A percentile compares a stretch with the other conserved stretches of the same genome.
Conservation (phyloP, 2,113 vertebrate genomes). For the Turnix velox region DNA sequence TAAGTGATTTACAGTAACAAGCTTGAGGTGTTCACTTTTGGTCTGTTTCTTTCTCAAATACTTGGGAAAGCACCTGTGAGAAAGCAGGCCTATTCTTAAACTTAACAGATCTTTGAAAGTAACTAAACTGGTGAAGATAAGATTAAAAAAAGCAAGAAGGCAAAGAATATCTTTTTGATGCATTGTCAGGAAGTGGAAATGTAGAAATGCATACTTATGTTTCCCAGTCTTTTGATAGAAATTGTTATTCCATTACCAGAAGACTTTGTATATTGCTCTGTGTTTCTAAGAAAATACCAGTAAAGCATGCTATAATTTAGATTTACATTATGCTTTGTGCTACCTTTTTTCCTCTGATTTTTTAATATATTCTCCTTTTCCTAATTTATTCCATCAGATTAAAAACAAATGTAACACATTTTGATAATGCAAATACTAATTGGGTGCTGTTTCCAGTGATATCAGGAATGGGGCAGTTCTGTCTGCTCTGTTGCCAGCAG, state of each 20-base stretch:
- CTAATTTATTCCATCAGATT: neutral
- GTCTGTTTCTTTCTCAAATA: neutral
- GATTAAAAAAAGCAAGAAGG: neutral
- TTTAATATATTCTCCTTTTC: neutral
- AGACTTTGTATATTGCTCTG: neutral
- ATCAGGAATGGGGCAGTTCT: neutral
- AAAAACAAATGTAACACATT: neutral
- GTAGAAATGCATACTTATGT: neutral
- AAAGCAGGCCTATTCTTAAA: neutral
- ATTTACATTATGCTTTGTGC: neutral
- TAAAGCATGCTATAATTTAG: neutral
- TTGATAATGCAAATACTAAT: neutral
- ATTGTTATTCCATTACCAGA: neutral
- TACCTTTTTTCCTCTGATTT: neutral
- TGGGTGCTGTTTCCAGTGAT: neutral
- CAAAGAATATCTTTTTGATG: neutral
- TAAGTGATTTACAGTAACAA: neutral
- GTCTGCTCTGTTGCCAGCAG: neutral
- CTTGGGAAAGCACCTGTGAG: neutral
- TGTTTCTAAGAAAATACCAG: neutral
- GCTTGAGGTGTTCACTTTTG: neutral
- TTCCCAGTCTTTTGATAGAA: neutral
- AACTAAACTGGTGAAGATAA: neutral
- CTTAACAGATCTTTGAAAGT: neutral
- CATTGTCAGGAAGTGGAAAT: neutral